Evolutionary conservation across 2,888 invertebrate species (phyloP).

Genomic region (Tenthredo livida): DNA sequence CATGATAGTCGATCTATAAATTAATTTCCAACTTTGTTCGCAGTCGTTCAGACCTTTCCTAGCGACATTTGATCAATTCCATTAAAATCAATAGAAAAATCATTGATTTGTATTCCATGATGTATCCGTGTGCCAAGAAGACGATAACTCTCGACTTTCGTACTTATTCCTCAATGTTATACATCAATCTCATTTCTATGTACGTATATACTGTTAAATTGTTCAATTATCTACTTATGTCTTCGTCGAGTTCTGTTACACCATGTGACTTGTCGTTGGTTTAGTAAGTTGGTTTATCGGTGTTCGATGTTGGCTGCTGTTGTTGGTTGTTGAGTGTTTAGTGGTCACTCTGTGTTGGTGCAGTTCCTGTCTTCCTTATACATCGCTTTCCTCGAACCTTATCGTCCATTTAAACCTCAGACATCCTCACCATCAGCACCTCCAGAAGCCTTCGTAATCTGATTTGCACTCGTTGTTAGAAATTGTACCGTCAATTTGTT

Average conservation of each 20-base stretch:
- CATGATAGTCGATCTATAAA: neutral
- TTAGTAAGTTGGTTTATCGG: constrained; percentile 75
- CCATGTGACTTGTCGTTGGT: constrained; percentile 76
- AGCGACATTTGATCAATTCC: neutral
- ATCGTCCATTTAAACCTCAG: neutral
- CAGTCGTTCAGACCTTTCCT: neutral
- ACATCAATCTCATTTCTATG: constrained; percentile 27
- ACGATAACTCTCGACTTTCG: constrained; percentile 47
- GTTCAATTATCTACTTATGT: constrained; percentile 72
- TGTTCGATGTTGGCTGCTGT: constrained; percentile 77
- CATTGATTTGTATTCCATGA: neutral
- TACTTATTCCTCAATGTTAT: constrained; percentile 63
- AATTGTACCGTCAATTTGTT: neutral
- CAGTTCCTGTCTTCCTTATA: constrained; percentile 52
- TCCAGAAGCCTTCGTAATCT: constrained; percentile 1
- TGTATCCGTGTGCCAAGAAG: neutral
- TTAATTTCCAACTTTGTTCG: neutral
- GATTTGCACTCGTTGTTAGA: constrained; percentile 9
- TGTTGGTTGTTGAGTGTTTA: constrained; percentile 78
- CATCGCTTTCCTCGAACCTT: neutral
- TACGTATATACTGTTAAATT: constrained; percentile 62
- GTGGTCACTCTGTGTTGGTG: constrained; percentile 76
- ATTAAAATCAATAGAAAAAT: neutral
- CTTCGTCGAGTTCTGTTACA: constrained; percentile 73
- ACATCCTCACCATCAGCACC: constrained; percentile 14